Percentiles rank a stretch among this genome's conserved stretches.
Evolutionary conservation across 2,888 invertebrate genomes (phyloP).

Genomic region (Syritta pipiens): DNA sequence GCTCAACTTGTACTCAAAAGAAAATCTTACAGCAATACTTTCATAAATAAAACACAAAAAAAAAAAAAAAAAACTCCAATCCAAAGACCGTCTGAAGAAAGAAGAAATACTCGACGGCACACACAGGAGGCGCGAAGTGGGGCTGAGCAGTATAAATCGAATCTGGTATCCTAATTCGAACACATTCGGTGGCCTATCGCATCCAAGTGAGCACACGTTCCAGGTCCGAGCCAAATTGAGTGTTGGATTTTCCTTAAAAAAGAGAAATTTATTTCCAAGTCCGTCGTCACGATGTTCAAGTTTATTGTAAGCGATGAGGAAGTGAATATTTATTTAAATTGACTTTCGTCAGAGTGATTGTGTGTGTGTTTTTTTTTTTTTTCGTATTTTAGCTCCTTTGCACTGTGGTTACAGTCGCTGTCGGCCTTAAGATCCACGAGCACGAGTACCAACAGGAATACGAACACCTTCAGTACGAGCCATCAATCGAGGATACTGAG

Average conservation of each 20-base stretch:
- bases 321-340: constrained; percentile 4
- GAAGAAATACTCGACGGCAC: constrained; percentile 28
- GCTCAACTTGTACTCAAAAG: constrained; percentile 2
- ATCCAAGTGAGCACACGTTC: constrained; percentile 72
- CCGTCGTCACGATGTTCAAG: constrained; percentile 74
- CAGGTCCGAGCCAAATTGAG: background rate
- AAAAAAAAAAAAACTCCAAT: background rate
- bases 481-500: constrained; percentile 79
- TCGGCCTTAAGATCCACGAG: constrained; percentile 46
- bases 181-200: constrained; percentile 76
- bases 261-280: constrained; percentile 59
- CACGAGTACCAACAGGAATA: constrained; percentile 70
- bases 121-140: constrained; percentile 52
- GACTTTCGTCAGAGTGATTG: background rate
- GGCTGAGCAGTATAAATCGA: constrained; percentile 77
- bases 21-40: constrained; percentile 52
- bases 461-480: constrained; percentile 75
- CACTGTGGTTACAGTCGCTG: constrained; percentile 42
- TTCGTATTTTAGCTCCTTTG: constrained; percentile 75
- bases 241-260: constrained; percentile 1
- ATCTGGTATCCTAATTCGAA: constrained; percentile 76
- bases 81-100: constrained; percentile 14
- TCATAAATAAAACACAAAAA: constrained; percentile 46
- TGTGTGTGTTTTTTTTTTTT: constrained; percentile 29
- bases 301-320: constrained; percentile 74